These are phyloP conservation scores for Tineola bisselliella DNA, from an alignment of 2,888 invertebrate genomes.

Conservation along the genomic window DNA sequence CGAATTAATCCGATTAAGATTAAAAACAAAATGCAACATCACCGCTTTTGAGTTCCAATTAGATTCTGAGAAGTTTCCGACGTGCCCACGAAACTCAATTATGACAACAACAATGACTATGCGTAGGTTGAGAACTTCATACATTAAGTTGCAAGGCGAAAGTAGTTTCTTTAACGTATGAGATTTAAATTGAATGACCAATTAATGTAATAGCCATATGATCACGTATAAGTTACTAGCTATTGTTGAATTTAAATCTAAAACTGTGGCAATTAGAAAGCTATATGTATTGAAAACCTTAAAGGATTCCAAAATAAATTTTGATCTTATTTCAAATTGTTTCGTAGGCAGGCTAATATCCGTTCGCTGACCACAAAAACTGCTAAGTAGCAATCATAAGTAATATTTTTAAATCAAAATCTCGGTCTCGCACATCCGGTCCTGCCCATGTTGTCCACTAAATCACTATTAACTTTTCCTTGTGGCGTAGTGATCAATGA, in stretches of 20 bases:
- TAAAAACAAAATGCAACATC: constrained; percentile 1
- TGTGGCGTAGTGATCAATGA: constrained; percentile 32
- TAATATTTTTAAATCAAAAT: neutral
- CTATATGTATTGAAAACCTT: neutral
- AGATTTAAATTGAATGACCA: neutral
- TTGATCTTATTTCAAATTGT: no score
- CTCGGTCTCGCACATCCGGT: neutral
- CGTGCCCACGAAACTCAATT: neutral
- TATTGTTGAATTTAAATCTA: neutral
- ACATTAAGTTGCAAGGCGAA: neutral
- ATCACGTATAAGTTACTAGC: neutral
- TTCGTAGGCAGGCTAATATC: no score
- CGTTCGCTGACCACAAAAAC: neutral
- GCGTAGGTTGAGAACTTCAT: constrained; percentile 21
- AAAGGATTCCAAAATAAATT: no score
- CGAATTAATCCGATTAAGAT: neutral
- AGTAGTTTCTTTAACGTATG: neutral
- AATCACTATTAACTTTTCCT: neutral
- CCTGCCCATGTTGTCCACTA: neutral
- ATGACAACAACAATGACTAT: constrained; percentile 21
- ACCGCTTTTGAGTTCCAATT: neutral
- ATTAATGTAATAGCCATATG: constrained; percentile 2
- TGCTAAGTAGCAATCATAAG: neutral
- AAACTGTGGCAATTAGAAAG: neutral
- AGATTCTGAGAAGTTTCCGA: constrained; percentile 3